Evolutionary conservation across 2,113 vertebrate species (phyloP).

Genomic region (Blennius ocellaris): DNA sequence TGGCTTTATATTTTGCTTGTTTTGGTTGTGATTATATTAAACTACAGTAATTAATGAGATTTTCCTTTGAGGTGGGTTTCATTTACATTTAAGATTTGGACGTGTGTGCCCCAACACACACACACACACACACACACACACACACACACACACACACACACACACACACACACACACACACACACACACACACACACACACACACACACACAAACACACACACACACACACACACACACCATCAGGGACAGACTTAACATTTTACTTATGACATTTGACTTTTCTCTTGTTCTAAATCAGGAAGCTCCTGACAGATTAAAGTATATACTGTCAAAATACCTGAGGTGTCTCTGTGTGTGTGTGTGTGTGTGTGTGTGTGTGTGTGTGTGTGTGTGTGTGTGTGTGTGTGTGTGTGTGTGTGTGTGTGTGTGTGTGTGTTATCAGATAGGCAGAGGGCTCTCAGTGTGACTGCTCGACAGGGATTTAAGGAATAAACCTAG

Average conservation of each 20-base stretch:
- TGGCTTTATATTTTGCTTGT: background rate
- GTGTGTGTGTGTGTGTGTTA: constrained; percentile 46
- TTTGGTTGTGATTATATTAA: background rate
- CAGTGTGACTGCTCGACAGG: constrained; percentile 63
- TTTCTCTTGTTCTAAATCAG: constrained; percentile 65
- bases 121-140: too few species aligned
- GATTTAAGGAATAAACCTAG: constrained; percentile 81
- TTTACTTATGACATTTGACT: constrained; percentile 64
- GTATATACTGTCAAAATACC: constrained; percentile 55
- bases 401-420: constrained; percentile 26
- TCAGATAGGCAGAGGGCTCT: constrained; percentile 70
- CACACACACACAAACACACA: too few species aligned
- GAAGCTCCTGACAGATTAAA: constrained; percentile 73
- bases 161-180: too few species aligned
- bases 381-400: constrained; percentile 6
- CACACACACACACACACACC: too few species aligned
- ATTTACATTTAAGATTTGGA: too few species aligned
- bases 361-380: constrained; percentile 8
- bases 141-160: too few species aligned
- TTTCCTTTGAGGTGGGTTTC: background rate
- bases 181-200: too few species aligned
- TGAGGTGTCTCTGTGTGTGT: constrained; percentile 16
- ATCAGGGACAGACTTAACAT: constrained; percentile 49
- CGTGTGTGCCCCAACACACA: too few species aligned
- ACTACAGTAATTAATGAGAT: background rate